Percentiles rank a stretch among this genome's conserved stretches.
These are phyloP conservation scores for Beris morrisii DNA, from an alignment of 2,888 invertebrate species.

Conservation along the genomic window DNA sequence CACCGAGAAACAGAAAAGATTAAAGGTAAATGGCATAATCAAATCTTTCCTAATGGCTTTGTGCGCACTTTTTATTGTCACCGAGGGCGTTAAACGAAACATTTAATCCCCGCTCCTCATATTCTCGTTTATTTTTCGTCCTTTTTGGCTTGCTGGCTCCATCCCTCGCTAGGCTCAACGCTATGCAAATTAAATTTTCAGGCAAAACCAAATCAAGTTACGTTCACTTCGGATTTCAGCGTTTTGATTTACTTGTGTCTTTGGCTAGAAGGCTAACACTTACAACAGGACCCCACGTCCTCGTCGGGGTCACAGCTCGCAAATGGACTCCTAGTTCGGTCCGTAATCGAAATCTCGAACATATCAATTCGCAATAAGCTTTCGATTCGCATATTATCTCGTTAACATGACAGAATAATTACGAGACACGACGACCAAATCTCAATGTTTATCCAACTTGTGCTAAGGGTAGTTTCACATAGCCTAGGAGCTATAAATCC, in stretches of 20 bases:
- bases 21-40: constrained; percentile 41
- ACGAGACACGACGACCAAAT: constrained; percentile 22
- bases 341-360: constrained; percentile 16
- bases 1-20: constrained; percentile 32
- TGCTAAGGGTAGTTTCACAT: not conserved
- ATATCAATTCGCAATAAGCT: constrained; percentile 33
- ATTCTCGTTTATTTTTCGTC: constrained; percentile 18
- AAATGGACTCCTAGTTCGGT: not conserved
- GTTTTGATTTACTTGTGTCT: constrained; percentile 27
- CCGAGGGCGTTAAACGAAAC: constrained; percentile 39
- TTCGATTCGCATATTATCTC: constrained; percentile 31
- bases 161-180: constrained; percentile 13
- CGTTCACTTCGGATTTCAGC: constrained; percentile 26
- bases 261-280: not conserved
- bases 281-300: too few relatives aligned
- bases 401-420: constrained; percentile 35
- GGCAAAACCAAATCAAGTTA: constrained; percentile 32
- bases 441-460: constrained; percentile 10
- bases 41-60: constrained; percentile 41
- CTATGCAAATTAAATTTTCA: constrained; percentile 40
- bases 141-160: constrained; percentile 5
- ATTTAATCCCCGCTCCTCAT: constrained; percentile 31
- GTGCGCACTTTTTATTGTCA: constrained; percentile 40
- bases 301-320: not conserved
- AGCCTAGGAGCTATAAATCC: constrained; percentile 23